These are phyloP conservation scores for Notothenia coriiceps DNA, from an alignment of 2,113 vertebrate species.

Conservation along the genomic window DNA sequence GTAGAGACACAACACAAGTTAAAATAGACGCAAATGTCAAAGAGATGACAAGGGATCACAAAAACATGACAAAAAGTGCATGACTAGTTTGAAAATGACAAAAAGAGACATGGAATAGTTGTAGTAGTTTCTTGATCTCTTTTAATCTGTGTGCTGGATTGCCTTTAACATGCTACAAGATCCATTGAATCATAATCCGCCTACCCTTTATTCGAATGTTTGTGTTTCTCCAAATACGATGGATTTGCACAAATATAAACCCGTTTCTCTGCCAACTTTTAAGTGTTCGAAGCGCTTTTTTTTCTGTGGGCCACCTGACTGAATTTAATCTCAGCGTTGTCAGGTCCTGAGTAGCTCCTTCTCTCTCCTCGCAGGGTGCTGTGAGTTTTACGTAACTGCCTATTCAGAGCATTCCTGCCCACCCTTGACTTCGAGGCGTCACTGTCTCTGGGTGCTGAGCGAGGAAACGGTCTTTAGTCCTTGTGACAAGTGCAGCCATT, in stretches of 20 bases:
- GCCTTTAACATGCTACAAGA: neutral
- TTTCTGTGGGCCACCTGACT: neutral
- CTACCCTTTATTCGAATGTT: neutral
- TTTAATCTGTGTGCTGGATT: neutral
- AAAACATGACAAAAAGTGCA: neutral
- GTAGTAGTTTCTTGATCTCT: neutral
- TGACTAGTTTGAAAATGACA: neutral
- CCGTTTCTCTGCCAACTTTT: neutral
- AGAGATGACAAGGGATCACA: neutral
- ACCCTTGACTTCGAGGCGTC: slow-evolving; percentile 79
- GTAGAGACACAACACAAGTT: neutral
- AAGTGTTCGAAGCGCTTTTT: neutral
- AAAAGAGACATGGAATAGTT: too few relatives aligned
- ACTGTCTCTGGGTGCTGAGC: slow-evolving; percentile 72
- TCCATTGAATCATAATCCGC: neutral
- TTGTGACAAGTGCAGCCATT: slow-evolving; percentile 77
- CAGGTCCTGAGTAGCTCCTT: slow-evolving; percentile 48
- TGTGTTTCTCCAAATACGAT: neutral
- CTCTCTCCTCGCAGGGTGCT: slow-evolving; percentile 64
- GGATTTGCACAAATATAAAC: slow-evolving; percentile 3
- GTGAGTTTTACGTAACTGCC: slow-evolving; percentile 77
- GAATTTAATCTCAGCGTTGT: slow-evolving; percentile 37
- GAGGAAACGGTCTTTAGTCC: slow-evolving; percentile 71
- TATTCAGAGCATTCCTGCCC: slow-evolving; percentile 80
- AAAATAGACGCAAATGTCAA: neutral